A percentile compares a stretch with the other conserved stretches of the same genome.
Evolutionary conservation across 1,140 invertebrate genomes (phyloP).

Genomic region (Trichonephila clavata): DNA sequence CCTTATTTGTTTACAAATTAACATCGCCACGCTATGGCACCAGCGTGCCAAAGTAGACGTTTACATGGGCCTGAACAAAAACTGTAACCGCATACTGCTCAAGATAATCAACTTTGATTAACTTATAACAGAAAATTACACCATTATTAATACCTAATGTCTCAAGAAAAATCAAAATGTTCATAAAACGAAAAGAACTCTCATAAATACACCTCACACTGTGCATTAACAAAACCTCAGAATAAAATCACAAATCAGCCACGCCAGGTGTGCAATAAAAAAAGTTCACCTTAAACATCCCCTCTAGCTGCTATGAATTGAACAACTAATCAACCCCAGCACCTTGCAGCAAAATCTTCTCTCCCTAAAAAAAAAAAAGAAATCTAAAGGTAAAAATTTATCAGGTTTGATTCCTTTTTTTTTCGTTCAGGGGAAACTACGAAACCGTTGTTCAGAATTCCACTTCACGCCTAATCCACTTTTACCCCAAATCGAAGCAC

Average conservation of each 20-base stretch:
- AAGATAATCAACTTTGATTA: no score
- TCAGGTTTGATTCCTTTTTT: neutral
- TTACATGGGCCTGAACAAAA: no score
- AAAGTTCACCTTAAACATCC: neutral
- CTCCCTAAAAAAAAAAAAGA: neutral
- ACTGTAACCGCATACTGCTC: no score
- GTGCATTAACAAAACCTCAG: neutral
- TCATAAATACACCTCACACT: neutral
- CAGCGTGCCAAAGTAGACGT: no score
- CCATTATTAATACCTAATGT: no score
- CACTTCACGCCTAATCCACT: conserved; percentile 37
- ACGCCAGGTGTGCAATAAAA: neutral
- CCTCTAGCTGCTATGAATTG: neutral
- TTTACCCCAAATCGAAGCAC: conserved; percentile 34
- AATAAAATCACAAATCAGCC: neutral
- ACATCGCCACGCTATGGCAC: no score
- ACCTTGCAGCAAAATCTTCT: neutral
- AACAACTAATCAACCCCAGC: conserved; percentile 2
- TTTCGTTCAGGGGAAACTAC: neutral
- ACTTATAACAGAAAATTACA: no score
- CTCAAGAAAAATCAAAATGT: no score
- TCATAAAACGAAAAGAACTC: neutral
- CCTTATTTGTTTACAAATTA: no score
- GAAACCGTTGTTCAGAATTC: neutral
- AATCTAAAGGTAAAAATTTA: conserved; percentile 19